These are phyloP conservation scores for Hylomyscus alleni DNA, from an alignment of 2,797 vertebrate genomes.

Conservation along the genomic window DNA sequence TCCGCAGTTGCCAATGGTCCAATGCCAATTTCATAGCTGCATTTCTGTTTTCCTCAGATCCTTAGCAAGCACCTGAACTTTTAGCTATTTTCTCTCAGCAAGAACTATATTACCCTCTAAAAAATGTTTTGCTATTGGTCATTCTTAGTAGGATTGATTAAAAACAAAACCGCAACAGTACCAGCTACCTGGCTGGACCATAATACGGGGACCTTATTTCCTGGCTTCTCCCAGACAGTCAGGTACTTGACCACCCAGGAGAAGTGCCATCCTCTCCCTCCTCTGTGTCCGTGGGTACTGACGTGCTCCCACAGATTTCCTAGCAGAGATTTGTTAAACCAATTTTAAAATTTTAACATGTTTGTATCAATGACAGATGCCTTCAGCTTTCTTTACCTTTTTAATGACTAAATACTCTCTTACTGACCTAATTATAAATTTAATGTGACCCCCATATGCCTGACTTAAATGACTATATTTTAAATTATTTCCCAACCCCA, in stretches of 20 bases:
- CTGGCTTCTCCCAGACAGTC: too few relatives aligned
- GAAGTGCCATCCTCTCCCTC: neutral
- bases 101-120: neutral
- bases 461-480: slow-evolving; percentile 51
- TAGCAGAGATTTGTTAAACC: slow-evolving; percentile 32
- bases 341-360: slow-evolving; percentile 47
- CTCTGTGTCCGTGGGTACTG: neutral
- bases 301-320: neutral
- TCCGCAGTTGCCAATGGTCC: neutral
- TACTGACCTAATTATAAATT: slow-evolving; percentile 63
- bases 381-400: slow-evolving; percentile 36
- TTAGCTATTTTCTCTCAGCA: slow-evolving; percentile 30
- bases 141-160: slow-evolving; percentile 28
- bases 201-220: neutral
- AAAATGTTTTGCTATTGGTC: neutral
- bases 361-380: slow-evolving; percentile 1
- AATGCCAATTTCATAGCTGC: neutral
- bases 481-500: neutral
- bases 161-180: neutral
- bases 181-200: neutral
- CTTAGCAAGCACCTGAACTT: slow-evolving; percentile 28
- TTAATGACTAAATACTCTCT: slow-evolving; percentile 43
- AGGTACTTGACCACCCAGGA: neutral
- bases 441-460: neutral
- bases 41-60: slow-evolving; percentile 51